Conservation (phyloP, 2,113 vertebrate species). For the Sigmodon hispidus region DNA sequence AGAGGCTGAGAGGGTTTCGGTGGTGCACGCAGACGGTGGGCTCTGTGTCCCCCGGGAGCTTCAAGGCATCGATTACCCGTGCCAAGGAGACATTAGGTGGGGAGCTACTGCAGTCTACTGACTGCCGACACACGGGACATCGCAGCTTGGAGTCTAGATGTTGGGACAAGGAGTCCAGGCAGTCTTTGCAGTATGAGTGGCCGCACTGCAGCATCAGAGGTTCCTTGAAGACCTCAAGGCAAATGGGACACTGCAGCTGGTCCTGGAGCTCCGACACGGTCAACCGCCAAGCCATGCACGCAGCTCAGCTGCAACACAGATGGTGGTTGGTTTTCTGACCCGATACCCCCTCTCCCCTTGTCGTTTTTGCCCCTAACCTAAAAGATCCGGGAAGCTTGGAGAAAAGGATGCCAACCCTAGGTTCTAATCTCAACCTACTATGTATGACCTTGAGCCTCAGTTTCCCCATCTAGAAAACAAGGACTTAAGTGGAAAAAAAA, state of each 20-base stretch:
- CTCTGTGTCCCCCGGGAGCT: constrained; percentile 72
- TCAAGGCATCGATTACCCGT: constrained; percentile 85
- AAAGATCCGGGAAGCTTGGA: neutral
- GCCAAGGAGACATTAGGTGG: constrained; percentile 87
- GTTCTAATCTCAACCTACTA: neutral
- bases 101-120: constrained; percentile 84
- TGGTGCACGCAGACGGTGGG: constrained; percentile 84
- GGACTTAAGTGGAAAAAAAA: neutral
- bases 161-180: constrained; percentile 84
- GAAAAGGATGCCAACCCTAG: neutral
- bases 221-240: constrained; percentile 90
- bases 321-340: neutral
- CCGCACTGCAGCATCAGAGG: constrained; percentile 91
- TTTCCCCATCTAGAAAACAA: neutral
- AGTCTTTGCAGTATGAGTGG: constrained; percentile 89
- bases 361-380: neutral
- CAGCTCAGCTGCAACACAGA: neutral
- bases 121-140: constrained; percentile 88
- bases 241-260: constrained; percentile 89
- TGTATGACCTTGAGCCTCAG: neutral
- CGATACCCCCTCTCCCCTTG: neutral
- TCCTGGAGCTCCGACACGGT: constrained; percentile 86
- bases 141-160: constrained; percentile 82
- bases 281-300: constrained; percentile 84
- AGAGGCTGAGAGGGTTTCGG: constrained; percentile 91